Percentiles rank a stretch among this genome's conserved stretches.
Evolutionary conservation across 2,797 vertebrate species (phyloP).

Genomic region (Lophotriccus pileatus): DNA sequence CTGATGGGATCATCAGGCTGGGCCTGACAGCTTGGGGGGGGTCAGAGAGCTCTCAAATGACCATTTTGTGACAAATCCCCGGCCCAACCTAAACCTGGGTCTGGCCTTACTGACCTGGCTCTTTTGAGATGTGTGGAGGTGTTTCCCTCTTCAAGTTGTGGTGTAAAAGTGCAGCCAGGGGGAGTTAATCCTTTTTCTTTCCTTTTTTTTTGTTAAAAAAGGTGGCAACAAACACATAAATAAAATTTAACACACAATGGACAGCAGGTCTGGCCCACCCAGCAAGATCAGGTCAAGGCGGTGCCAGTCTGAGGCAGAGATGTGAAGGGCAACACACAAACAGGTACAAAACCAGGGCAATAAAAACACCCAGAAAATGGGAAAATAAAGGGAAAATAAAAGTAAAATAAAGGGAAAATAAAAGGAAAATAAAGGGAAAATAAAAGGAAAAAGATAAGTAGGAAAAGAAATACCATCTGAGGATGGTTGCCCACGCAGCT

Average conservation of each 20-base stretch:
- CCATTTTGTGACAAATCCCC: background rate
- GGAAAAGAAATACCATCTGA: background rate
- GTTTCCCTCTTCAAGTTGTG: background rate
- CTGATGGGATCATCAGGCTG: too few species aligned
- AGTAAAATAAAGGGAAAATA: too few species aligned
- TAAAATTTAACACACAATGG: background rate
- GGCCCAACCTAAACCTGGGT: background rate
- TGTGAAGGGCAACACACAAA: background rate
- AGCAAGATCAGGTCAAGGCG: background rate
- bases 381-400: background rate
- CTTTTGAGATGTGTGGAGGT: rapidly evolving
- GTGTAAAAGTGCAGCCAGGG: background rate
- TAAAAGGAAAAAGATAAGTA: background rate
- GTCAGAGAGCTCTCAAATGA: too few species aligned
- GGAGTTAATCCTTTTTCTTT: background rate
- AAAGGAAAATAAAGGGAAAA: background rate
- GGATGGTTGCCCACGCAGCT: background rate
- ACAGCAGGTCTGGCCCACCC: background rate
- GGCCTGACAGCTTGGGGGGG: too few species aligned
- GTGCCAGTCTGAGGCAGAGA: background rate
- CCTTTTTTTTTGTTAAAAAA: background rate
- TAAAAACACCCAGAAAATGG: background rate
- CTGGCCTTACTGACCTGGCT: background rate
- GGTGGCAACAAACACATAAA: background rate
- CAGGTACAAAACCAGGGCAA: background rate